Conservation (phyloP, 2,797 vertebrate genomes). For the Dipus sagitta region DNA sequence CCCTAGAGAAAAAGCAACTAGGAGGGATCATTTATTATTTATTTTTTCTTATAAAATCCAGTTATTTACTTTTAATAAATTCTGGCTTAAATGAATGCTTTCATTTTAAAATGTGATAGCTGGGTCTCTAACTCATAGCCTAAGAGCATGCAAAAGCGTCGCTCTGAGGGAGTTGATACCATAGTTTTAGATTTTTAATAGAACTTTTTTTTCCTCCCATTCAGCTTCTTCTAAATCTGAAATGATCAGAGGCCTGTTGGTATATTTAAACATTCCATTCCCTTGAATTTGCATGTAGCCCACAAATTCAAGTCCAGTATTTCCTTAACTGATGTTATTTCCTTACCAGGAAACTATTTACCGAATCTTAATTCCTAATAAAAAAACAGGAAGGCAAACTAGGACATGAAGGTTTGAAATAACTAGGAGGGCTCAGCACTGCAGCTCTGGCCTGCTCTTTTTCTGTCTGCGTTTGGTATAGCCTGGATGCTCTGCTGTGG, state of each 20-base stretch:
- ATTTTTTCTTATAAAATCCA: constrained; percentile 41
- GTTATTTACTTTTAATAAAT: constrained; percentile 29
- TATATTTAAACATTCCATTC: constrained; percentile 11
- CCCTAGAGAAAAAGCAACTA: not conserved
- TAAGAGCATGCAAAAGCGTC: not conserved
- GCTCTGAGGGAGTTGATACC: not conserved
- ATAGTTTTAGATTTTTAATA: not conserved
- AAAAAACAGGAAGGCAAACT: not conserved
- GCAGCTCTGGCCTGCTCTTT: not conserved
- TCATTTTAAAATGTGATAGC: constrained; percentile 8
- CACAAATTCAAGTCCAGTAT: not conserved
- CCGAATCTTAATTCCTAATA: not conserved
- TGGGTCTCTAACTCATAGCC: not conserved
- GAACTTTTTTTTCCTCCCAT: not conserved
- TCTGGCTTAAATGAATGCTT: constrained; percentile 8
- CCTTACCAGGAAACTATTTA: not conserved
- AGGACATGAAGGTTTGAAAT: not conserved
- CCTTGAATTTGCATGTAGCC: not conserved
- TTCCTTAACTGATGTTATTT: constrained; percentile 9
- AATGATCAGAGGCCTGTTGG: constrained; percentile 30
- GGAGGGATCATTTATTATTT: not conserved
- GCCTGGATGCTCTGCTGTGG: not conserved
- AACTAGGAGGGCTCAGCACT: not conserved
- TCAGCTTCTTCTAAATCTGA: constrained; percentile 11
- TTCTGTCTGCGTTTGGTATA: not conserved